Base-by-base conservation (phyloP, 2,888 invertebrate species). In the Ormyrus pomaceus region DNA sequence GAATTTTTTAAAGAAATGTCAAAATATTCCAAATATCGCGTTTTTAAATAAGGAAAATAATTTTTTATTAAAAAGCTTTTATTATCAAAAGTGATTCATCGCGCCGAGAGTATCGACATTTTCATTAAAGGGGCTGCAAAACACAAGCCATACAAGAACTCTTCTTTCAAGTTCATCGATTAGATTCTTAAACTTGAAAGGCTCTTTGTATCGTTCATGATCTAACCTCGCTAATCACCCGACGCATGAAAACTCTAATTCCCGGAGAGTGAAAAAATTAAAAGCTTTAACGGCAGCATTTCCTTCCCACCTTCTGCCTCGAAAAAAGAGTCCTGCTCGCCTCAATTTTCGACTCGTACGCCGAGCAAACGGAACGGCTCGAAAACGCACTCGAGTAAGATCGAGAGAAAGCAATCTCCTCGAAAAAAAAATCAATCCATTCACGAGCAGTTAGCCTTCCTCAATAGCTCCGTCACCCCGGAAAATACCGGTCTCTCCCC, bases 141-240 rank as follows among this genome's bases (percentile, higher is more conserved):
- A 53, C 10, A 34, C 62, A 62, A 71, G 34, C 34, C 34, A 34
- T 62, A 46, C 34, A 72, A 72, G 61, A 53, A 51, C 59, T 5
- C 51, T 58, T 13, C 51, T 72, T 72, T 51, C 34, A 53, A 61
- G 72, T 62, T 62, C 46, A 53, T 62, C 72, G 72, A 62, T 62
- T 62, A 72, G 62, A 53, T 69, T 46, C 48, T 58, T 13, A 69
- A 19, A 69, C 56, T 58, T 9, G 58, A 69, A 69, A 69, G 56
- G 7, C 48, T 48, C 56, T 48, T 58, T 10, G 5, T 48, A 69
- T 69, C 46, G 46, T 58, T 69, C 56, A 48, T 13, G 56, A 13
- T 46, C 56, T 56, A 13, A n/a, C 13, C 48, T 48, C 48, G 0
- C 46, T 56, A 69, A 69, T 58, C 58, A 46, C 46, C 55, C 45